Evolutionary conservation across 2,888 invertebrate genomes (phyloP).

Genomic region (Agrypnus murinus): DNA sequence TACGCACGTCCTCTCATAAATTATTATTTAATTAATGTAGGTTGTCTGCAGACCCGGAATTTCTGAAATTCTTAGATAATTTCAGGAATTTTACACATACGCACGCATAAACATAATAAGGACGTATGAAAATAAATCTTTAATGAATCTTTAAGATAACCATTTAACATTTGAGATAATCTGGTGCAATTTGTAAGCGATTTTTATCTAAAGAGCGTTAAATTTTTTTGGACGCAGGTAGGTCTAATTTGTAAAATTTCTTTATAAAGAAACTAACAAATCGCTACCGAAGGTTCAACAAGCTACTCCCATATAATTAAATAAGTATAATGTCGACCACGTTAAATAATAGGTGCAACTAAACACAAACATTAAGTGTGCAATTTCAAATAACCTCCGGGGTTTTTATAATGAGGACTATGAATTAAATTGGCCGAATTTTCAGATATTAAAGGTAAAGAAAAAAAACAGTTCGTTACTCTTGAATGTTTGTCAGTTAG

Average conservation of each 20-base stretch:
- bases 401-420: slow-evolving; percentile 1
- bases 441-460: background rate
- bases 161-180: too few relatives aligned
- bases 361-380: slow-evolving; percentile 2
- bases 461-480: slow-evolving; percentile 3
- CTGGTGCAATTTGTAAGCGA: too few relatives aligned
- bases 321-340: slow-evolving; percentile 31
- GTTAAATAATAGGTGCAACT: slow-evolving; percentile 15
- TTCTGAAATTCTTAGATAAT: background rate
- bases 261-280: too few relatives aligned
- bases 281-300: background rate
- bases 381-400: slow-evolving; percentile 5
- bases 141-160: background rate
- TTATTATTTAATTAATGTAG: slow-evolving; percentile 7
- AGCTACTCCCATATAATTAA: slow-evolving; percentile 39
- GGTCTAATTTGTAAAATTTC: too few relatives aligned
- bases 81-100: slow-evolving; percentile 6
- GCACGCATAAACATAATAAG: background rate
- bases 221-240: too few relatives aligned
- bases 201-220: too few relatives aligned
- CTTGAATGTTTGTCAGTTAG: slow-evolving; percentile 3
- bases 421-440: slow-evolving; percentile 2
- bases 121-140: background rate
- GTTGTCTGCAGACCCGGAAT: background rate
- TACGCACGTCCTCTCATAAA: too few relatives aligned